phyloP scores from a whole-genome alignment of 1,140 invertebrate species.

The Drosophila pseudoobscura region DNA sequence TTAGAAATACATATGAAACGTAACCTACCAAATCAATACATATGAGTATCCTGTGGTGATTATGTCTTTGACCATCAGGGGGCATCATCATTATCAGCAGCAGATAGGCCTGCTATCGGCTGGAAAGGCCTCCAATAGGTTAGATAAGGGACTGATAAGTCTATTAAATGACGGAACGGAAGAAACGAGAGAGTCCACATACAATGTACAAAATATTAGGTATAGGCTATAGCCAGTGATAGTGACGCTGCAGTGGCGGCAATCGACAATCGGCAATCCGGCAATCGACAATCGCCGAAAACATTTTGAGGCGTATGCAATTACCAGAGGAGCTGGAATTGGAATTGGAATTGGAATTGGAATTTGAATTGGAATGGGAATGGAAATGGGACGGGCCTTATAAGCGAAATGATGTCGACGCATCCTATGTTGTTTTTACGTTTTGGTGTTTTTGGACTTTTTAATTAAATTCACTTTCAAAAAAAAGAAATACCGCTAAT shows the following conservation, averaged over 20 bases:
- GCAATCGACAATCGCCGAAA: neutral
- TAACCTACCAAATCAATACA: too few species aligned
- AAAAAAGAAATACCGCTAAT: constrained; percentile 78
- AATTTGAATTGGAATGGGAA: neutral
- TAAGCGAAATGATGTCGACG: constrained; percentile 44
- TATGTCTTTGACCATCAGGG: too few species aligned
- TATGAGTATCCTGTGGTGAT: too few species aligned
- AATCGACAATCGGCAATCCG: neutral
- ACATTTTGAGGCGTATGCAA: constrained; percentile 7
- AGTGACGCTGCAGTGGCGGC: neutral
- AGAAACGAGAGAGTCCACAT: too few species aligned
- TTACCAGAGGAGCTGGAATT: constrained; percentile 15
- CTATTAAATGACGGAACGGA: too few species aligned
- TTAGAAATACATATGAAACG: too few species aligned
- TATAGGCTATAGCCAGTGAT: too few species aligned
- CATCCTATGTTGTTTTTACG: constrained; percentile 50
- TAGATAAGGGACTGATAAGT: too few species aligned
- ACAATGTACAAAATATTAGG: too few species aligned
- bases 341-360: constrained; percentile 1
- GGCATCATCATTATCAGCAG: too few species aligned
- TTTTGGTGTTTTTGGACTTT: constrained; percentile 35
- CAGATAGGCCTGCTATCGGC: too few species aligned
- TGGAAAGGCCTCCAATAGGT: too few species aligned
- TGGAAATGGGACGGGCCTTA: constrained; percentile 42
- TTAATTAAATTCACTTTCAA: constrained; percentile 81